These are phyloP conservation scores for Acanthaster planci DNA, from an alignment of 35 echinoderm and acorn worm species.

Conservation along the genomic window DNA sequence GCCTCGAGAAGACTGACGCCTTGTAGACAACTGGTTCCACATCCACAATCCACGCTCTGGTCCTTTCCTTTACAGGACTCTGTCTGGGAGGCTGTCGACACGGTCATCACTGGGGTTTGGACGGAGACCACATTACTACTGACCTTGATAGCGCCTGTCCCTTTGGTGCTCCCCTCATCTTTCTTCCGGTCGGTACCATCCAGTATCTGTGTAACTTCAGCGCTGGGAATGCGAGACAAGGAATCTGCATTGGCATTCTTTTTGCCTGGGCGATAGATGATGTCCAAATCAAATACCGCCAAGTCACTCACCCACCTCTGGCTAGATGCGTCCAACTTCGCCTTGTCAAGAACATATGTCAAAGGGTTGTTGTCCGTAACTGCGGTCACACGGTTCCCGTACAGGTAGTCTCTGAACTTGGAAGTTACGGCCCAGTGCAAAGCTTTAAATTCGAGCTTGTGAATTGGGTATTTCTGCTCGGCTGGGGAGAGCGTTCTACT, in stretches of 20 bases:
- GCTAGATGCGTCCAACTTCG: conserved; percentile 51
- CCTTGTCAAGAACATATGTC: conserved; percentile 44
- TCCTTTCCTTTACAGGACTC: no score
- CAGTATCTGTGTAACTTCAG: no score
- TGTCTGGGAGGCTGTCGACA: no score
- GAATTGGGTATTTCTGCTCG: background rate
- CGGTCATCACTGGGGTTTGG: no score
- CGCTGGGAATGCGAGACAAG: no score
- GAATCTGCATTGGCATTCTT: conserved; percentile 46
- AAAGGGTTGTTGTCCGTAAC: conserved; percentile 58
- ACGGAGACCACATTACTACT: no score
- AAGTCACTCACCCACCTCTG: conserved; percentile 57
- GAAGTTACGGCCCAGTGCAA: conserved; percentile 50
- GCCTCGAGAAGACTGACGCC: no score
- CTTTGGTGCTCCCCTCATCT: no score
- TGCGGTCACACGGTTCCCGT: conserved; percentile 44
- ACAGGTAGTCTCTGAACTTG: conserved; percentile 58
- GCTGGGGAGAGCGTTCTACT: background rate
- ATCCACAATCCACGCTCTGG: no score
- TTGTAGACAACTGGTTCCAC: no score
- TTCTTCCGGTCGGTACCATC: no score
- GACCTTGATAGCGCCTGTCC: no score
- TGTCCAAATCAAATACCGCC: conserved; percentile 46
- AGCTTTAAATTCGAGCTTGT: conserved; percentile 54
- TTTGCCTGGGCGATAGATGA: conserved; percentile 52